Evolutionary conservation across 2,888 invertebrate genomes (phyloP).

Genomic region (Dendrolimus houi): DNA sequence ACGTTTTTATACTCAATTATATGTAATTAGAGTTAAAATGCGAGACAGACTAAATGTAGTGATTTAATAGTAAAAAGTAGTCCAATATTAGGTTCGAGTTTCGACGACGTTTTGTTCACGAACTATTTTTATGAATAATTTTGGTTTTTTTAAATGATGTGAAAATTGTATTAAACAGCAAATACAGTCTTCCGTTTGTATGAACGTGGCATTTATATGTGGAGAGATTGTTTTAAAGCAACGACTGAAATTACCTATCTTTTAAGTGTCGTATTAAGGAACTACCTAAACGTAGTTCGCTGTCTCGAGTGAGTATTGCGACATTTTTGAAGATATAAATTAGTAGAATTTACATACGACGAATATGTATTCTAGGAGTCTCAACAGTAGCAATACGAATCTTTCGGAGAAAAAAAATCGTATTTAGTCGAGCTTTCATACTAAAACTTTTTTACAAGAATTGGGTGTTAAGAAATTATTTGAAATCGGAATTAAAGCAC

Average conservation of each 20-base stretch:
- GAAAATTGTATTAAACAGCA: too few species aligned
- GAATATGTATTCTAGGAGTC: too few species aligned
- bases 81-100: not conserved
- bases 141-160: not conserved
- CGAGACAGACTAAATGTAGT: conserved; percentile 33
- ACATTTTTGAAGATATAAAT: too few species aligned
- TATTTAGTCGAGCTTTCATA: too few species aligned
- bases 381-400: too few species aligned
- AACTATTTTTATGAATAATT: not conserved
- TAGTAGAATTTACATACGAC: too few species aligned
- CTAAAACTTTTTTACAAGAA: too few species aligned
- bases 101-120: not conserved
- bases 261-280: not conserved
- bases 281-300: too few species aligned
- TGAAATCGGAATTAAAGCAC: too few species aligned
- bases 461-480: too few species aligned
- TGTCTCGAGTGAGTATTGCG: too few species aligned
- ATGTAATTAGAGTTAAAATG: conserved; percentile 52
- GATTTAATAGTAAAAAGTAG: not conserved
- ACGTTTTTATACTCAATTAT: conserved; percentile 68
- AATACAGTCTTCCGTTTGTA: not conserved
- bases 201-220: not conserved
- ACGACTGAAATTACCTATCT: not conserved
- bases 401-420: too few species aligned
- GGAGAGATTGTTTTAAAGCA: not conserved